Base-by-base conservation (phyloP, 2,888 invertebrate genomes). In the Polydrusus cervinus region DNA sequence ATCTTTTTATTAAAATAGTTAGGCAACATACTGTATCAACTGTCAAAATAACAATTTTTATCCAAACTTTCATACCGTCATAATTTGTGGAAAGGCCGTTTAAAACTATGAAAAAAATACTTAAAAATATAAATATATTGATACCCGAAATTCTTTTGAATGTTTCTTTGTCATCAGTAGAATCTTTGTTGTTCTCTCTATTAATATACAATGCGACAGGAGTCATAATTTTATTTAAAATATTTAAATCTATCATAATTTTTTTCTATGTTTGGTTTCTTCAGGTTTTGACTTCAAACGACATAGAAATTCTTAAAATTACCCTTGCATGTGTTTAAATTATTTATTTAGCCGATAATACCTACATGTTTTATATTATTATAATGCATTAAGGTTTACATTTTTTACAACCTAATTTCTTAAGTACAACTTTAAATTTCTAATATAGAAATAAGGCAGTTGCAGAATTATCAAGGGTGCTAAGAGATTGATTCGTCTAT, bases 141-240 rank as follows among this genome's bases (percentile, higher is more conserved):
- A 70, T 70, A 7, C 40, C 45, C 3, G 49, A 30, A 16, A 60
- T 49, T 62, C 34, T 70, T 70, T 61, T 70, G 38, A 20, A 70
- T 1, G 16, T 11, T 34, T 40, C 16, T 5, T 25, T 43, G 18
- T 14, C 11, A 9, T 30, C 11, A 0, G 16, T 3, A 11, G 1
- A n/a, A 45, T 40, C 30, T 45, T 60, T 68, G 10, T 0, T 40
- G 43, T 61, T 9, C 7, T 70, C 14, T 8, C 13, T 47, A 7
- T 51, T 43, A 10, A 61, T 25, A 61, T 61, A 70, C 0, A 70
- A 13, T 3, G 51, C 61, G n/a, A 51, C 0, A 38, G 55, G 55
- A 3, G 60, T 34, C 10, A 68, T 20, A 10, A 68, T 68, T 10
- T 45, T 60, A 18, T 40, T 70, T n/a, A 61, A 62, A 49, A 70